Evolutionary conservation across 2,888 invertebrate genomes (phyloP).

Genomic region (Hypolimnas misippus): DNA sequence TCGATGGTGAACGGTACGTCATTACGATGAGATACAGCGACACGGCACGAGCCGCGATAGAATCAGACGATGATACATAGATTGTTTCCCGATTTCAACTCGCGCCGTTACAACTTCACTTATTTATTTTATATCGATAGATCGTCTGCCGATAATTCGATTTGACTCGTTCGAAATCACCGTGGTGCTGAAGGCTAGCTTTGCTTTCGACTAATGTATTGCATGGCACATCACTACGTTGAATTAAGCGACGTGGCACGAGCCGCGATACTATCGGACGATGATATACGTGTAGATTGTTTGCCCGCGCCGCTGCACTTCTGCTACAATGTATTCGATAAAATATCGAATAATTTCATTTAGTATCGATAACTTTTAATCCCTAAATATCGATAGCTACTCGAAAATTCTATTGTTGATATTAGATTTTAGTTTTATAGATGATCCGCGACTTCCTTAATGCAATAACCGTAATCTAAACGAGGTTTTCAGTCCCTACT

Average conservation of each 20-base stretch:
- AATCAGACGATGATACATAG: slow-evolving; percentile 79
- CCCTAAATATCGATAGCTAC: background rate
- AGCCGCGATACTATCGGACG: slow-evolving; percentile 10
- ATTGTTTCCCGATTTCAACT: slow-evolving; percentile 75
- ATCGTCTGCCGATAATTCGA: slow-evolving; percentile 9
- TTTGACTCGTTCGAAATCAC: background rate
- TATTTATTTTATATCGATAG: slow-evolving; percentile 26
- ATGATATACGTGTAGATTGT: slow-evolving; percentile 10
- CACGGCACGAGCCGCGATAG: slow-evolving; percentile 78
- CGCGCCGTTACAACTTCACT: slow-evolving; percentile 47
- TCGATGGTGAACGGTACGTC: slow-evolving; percentile 49
- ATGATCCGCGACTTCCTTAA: background rate
- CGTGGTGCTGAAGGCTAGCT: background rate
- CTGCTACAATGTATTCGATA: slow-evolving; percentile 5
- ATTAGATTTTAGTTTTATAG: too few relatives aligned
- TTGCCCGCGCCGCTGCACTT: background rate
- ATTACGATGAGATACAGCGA: slow-evolving; percentile 68
- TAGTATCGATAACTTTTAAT: background rate
- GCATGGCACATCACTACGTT: slow-evolving; percentile 12
- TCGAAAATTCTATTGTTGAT: too few relatives aligned
- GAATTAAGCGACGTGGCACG: slow-evolving; percentile 13
- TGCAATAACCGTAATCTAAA: too few relatives aligned
- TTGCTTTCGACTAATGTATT: background rate
- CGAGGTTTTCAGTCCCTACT: too few relatives aligned
- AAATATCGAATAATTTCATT: background rate